A percentile compares a stretch with the other conserved stretches of the same genome.
Evolutionary conservation across 2,888 invertebrate genomes (phyloP).

Genomic region (Xylota sylvarum): DNA sequence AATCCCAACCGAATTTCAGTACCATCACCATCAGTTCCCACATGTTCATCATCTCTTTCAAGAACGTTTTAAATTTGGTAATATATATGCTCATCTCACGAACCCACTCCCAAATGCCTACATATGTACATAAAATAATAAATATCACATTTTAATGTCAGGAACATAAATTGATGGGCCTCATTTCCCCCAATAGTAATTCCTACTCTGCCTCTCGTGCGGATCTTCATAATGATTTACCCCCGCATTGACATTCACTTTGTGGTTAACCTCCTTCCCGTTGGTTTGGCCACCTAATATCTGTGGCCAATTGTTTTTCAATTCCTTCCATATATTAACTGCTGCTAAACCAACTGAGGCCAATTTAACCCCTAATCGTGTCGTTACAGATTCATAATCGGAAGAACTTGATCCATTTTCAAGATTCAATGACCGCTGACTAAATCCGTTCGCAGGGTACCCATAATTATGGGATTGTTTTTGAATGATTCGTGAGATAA

Average conservation of each 20-base stretch:
- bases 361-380: slow-evolving; percentile 82
- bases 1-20: neutral
- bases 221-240: slow-evolving; percentile 47
- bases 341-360: slow-evolving; percentile 84
- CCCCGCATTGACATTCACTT: slow-evolving; percentile 11
- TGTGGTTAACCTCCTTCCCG: neutral
- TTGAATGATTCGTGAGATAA: slow-evolving; percentile 79
- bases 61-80: neutral
- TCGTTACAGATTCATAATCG: slow-evolving; percentile 78
- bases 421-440: slow-evolving; percentile 74
- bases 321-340: slow-evolving; percentile 82
- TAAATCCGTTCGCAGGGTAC: slow-evolving; percentile 33
- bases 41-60: neutral
- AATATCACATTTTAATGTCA: slow-evolving; percentile 31
- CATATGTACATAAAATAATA: neutral
- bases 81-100: neutral
- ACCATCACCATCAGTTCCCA: neutral
- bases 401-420: slow-evolving; percentile 74
- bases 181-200: slow-evolving; percentile 39
- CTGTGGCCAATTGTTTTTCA: slow-evolving; percentile 41
- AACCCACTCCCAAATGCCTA: neutral
- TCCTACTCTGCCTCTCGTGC: neutral
- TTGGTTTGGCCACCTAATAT: slow-evolving; percentile 18
- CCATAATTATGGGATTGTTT: slow-evolving; percentile 80
- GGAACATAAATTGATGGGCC: neutral